Evolutionary conservation across 2,888 invertebrate genomes (phyloP).

Genomic region (Nomada fucata): DNA sequence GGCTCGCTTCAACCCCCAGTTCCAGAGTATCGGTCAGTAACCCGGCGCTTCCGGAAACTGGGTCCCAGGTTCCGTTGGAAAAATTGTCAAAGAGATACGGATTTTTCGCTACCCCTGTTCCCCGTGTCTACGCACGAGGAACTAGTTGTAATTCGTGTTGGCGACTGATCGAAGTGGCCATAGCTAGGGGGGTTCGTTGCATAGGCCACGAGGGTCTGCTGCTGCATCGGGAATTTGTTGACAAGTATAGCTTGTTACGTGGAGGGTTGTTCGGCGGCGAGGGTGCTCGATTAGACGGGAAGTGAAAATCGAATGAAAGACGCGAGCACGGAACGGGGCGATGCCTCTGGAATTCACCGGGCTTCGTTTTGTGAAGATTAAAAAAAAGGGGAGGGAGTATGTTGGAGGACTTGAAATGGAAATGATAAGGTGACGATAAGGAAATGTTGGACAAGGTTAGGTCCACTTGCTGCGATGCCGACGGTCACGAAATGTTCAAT

Average conservation of each 20-base stretch:
- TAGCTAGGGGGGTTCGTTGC: background rate
- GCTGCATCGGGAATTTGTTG: constrained; percentile 45
- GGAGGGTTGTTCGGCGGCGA: constrained; percentile 36
- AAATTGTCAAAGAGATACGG: background rate
- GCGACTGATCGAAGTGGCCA: constrained; percentile 27
- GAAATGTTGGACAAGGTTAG: too few species aligned
- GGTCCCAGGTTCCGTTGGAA: background rate
- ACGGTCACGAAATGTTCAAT: too few species aligned
- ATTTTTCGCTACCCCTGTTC: constrained; percentile 37
- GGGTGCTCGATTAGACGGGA: constrained; percentile 47
- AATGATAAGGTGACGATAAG: too few species aligned
- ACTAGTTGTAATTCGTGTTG: constrained; percentile 30
- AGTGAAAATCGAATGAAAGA: constrained; percentile 43
- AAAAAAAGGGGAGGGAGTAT: background rate
- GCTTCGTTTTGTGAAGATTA: background rate
- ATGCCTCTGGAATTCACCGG: background rate
- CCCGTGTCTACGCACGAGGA: constrained; percentile 31
- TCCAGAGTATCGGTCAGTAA: constrained; percentile 51
- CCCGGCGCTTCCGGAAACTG: constrained; percentile 26
- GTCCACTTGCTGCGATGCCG: too few species aligned
- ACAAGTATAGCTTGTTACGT: constrained; percentile 46
- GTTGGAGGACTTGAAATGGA: too few species aligned
- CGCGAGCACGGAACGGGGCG: background rate
- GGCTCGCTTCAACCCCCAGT: constrained; percentile 11
- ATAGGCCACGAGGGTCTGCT: background rate